phyloP scores from a whole-genome alignment of 2,113 vertebrate genomes.

The Acrocephalus arundinaceus region DNA sequence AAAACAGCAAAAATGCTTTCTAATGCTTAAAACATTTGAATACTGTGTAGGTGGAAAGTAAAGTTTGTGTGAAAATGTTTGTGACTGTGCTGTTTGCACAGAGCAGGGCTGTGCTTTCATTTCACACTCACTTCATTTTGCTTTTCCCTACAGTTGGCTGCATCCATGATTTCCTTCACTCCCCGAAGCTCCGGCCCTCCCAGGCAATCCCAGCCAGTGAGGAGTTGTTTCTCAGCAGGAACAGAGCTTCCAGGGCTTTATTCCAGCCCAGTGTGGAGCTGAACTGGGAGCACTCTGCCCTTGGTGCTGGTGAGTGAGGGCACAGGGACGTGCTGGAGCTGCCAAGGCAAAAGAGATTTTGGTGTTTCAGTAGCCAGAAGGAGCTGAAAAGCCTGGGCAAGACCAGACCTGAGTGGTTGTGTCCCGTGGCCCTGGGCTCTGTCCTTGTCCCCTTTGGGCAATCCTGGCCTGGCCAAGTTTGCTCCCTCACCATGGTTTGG shows the following conservation, averaged over 20 bases:
- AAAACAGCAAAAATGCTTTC: background rate
- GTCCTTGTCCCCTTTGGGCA: accelerated
- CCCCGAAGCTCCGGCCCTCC: conserved; percentile 45
- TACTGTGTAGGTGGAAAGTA: background rate
- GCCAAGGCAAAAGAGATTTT: accelerated
- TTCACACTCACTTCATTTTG: background rate
- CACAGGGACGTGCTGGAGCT: background rate
- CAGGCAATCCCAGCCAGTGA: conserved; percentile 53
- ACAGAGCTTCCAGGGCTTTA: conserved; percentile 37
- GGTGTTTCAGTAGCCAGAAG: background rate
- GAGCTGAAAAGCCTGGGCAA: background rate
- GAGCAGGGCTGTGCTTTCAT: background rate
- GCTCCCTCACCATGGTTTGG: accelerated
- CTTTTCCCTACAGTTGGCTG: conserved; percentile 56
- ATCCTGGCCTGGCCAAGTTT: background rate
- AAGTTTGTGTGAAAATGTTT: accelerated
- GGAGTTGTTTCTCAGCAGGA: conserved; percentile 65
- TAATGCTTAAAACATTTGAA: background rate
- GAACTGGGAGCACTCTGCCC: conserved; percentile 29
- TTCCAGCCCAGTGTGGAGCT: conserved; percentile 52
- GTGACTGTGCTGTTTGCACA: background rate
- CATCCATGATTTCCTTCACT: conserved; percentile 59
- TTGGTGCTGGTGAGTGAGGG: conserved; percentile 64
- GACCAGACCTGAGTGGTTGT: background rate
- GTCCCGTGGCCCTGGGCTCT: background rate